These are phyloP conservation scores for Crax fasciolata DNA, from an alignment of 2,797 vertebrate species.

Conservation along the genomic window DNA sequence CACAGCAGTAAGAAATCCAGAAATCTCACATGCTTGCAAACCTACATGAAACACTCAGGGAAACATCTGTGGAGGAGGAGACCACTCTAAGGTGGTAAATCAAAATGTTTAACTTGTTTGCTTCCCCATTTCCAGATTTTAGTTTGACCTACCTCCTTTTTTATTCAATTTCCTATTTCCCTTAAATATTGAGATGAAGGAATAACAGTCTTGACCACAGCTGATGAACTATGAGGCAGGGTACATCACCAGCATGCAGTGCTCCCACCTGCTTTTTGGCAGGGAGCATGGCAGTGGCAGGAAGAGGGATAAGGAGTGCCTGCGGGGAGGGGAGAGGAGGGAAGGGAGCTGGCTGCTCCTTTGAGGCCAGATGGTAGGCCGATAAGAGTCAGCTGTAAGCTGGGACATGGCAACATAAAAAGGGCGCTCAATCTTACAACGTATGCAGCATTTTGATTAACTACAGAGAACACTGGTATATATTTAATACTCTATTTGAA, in stretches of 20 bases:
- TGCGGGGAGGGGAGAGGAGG: not conserved
- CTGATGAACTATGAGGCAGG: not conserved
- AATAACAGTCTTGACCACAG: not conserved
- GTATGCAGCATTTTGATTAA: not conserved
- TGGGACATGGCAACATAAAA: not conserved
- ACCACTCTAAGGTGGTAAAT: not conserved
- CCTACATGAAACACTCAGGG: not conserved
- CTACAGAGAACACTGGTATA: not conserved
- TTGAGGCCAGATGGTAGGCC: not conserved
- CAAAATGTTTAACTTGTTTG: not conserved
- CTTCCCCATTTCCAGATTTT: not conserved
- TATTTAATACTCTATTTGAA: not conserved
- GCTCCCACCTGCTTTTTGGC: not conserved
- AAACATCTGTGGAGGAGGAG: not conserved
- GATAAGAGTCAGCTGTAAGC: not conserved
- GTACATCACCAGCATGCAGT: not conserved
- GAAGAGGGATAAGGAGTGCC: not conserved
- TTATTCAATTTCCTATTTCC: not conserved
- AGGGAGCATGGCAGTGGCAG: not conserved
- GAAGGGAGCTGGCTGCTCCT: not conserved
- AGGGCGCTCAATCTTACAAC: not conserved
- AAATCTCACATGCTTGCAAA: not conserved
- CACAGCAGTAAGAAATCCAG: not conserved
- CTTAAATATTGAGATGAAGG: not conserved
- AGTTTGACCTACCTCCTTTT: not conserved